Base-by-base conservation (phyloP, 2,797 vertebrate genomes). In the Okamejei kenojei region DNA sequence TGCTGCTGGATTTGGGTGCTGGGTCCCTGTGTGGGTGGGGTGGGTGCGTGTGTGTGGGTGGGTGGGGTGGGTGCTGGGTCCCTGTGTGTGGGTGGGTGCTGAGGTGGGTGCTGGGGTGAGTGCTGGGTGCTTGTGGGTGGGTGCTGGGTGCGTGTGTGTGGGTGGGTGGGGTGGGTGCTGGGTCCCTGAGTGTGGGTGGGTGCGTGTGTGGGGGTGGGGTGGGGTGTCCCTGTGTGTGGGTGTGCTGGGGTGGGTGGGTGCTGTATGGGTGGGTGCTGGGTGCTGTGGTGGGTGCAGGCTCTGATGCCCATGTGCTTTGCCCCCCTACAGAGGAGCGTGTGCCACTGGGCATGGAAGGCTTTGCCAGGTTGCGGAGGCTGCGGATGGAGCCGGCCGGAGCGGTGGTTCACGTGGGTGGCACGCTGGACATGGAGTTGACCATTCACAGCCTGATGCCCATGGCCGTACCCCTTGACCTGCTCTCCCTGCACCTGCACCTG, bases 381-480 rank as follows among this genome's bases (percentile, higher is more conserved):
- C 96, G 96, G 93, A 99, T 99, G 92, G 95, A 94, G 11, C 99
- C 99, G 0, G 94, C 97, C 29, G 97, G 96, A 0, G 97, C 98
- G 0, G 97, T 97, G 5, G 97, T 99, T 90, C 98, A 99, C 6
- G 97, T 98, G 0, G 98, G 98, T 7, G 98, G 98, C 0, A 93
- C 94, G 86, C 93, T 99, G 93, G 96, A 97, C 93, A 95, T 99
- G 94, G 98, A 98, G 95, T 94, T 99, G 94, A 97, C 96, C 0
- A 94, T 99, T 93, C 96, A 94, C 93, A 98, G 98, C 95, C 96
- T 97, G 93, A 98, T 99, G 98, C 99, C 98, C 0, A 93, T 98
- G 26, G 95, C 98, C 0, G 96, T 99, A 78, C 95, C 10, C 0
- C 94, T 99, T 94, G 97, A 99, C 95, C 97, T 98, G 93, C 95